Base-by-base conservation (phyloP, 2,113 vertebrate genomes). In the Cochlearius cochlearius region DNA sequence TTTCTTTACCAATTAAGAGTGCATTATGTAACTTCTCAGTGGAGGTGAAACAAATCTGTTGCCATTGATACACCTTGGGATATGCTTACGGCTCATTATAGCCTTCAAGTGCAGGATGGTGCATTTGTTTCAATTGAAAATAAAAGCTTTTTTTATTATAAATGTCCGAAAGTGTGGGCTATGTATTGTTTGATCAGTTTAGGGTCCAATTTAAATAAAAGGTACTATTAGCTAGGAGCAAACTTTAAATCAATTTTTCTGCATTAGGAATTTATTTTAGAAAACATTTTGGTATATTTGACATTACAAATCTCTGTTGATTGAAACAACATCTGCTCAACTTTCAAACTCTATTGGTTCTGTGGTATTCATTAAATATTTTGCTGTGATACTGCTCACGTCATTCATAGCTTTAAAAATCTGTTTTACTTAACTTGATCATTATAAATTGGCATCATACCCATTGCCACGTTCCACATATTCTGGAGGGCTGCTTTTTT, bases 71-170 rank as follows among this genome's bases (percentile, higher is more conserved):
- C 96, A 96, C 80, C 92, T 95, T 98, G 97, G 93, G 94, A 96
- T 90, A 96, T 88, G 91, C 91, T 96, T 95, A 86, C 66, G 97
- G 97, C 95, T 97, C 94, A 32, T 92, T 86, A 96, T 92, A 96
- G 97, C 97, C 98, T 97, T 97, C 75, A 66, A 94, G 74, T 97
- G 81, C 93, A 97, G 96, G 96, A 95, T 84, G 95, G 94, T 98
- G 96, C 97, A 95, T 98, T 98, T 98, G 97, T 98, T 98, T 98
- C 97, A 97, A 97, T 74, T 96, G 91, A 97, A 98, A 98, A 97
- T 95, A 97, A 98, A 98, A 98, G 94, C 94, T 97, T 98, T 98
- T 98, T 98, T 98, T 98, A 97, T 97, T 97, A 94, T 92, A 98
- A 97, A 97, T 98, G 97, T 98, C 97, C 47, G 4, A 93, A 97